A percentile compares a stretch with the other conserved stretches of the same genome.
phyloP scores from a whole-genome alignment of 2,888 invertebrate genomes.

The Drosophila heteroneura region DNA sequence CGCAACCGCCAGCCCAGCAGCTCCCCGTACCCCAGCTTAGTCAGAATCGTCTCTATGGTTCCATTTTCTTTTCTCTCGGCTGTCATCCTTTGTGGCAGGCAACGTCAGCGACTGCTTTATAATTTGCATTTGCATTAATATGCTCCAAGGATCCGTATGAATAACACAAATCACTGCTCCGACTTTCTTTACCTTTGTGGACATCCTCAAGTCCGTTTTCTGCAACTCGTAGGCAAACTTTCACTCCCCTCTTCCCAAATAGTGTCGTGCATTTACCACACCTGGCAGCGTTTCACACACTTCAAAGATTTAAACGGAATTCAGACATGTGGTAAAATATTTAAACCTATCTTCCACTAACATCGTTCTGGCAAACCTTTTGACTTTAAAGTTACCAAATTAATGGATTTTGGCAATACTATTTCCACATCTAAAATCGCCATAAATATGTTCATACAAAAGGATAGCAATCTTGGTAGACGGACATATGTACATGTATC shows the following conservation, averaged over 20 bases:
- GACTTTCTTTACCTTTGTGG: conserved; percentile 3
- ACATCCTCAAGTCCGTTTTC: conserved; percentile 1
- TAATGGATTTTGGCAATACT: background rate
- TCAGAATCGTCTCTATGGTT: conserved; percentile 35
- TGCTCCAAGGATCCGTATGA: conserved; percentile 59
- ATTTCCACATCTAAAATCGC: background rate
- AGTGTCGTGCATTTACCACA: background rate
- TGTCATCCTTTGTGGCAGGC: conserved; percentile 38
- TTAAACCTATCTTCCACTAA: background rate
- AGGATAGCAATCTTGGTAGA: background rate
- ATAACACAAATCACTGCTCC: conserved; percentile 38
- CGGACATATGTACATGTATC: background rate
- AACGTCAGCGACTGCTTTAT: conserved; percentile 35
- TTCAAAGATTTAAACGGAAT: background rate
- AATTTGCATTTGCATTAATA: conserved; percentile 77
- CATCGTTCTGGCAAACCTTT: background rate
- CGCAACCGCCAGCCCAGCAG: conserved; percentile 37
- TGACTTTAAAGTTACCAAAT: background rate
- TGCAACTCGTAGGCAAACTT: background rate
- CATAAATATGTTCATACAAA: background rate
- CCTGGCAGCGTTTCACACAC: background rate
- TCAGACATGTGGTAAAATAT: background rate
- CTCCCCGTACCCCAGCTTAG: background rate
- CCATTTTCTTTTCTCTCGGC: conserved; percentile 28
- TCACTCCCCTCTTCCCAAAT: background rate